Base-by-base conservation (phyloP, 2,113 vertebrate species). In the Chionis minor region DNA sequence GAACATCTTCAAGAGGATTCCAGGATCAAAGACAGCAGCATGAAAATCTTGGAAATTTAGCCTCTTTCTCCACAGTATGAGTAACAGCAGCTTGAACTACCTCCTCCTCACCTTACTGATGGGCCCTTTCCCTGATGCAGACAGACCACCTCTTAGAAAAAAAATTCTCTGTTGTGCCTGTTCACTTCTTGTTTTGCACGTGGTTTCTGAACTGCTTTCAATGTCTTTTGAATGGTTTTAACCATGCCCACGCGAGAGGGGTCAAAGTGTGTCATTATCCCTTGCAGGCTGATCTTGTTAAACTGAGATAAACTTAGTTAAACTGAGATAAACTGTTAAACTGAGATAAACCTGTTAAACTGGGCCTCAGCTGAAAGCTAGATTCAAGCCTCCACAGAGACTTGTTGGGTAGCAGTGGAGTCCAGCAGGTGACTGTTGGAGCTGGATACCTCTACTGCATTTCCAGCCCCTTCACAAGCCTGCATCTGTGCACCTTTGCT, bases 201-300 rank as follows among this genome's bases (percentile, higher is more conserved):
- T 7, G 28, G 19, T 49, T 94, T 87, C 54, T 47, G 10, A 84
- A 47, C 6, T 15, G 3, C 4, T 55, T 45, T 79, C 35, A 47
- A 56, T 32, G 63, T 4, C 1, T 69, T 87, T 83, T 63, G 33
- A 23, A n/a, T 72, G 28, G 1, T 42, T 75, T 82, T 75, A 35
- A 32, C 4, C 6, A 20, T 27, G 7, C 21, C 14, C 12, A n/a
- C 9, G 10, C 3, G 23, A 63, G 22, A 71, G n/a, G 4, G 4
- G 8, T 67, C 44, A 61, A 78, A 54, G 12, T 24, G 5, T 4
- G 1, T 47, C 4, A 1, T 26, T 62, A 12, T 24, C 3, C 2
- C 1, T 62, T 94, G 88, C 42, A 54, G 72, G 42, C 3, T 73
- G 59, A n/a, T 24, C 9, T 5, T 51, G 12, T 18, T 90, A 73